phyloP scores from a whole-genome alignment of 2,113 vertebrate species.

The Xiphorhynchus elegans region DNA sequence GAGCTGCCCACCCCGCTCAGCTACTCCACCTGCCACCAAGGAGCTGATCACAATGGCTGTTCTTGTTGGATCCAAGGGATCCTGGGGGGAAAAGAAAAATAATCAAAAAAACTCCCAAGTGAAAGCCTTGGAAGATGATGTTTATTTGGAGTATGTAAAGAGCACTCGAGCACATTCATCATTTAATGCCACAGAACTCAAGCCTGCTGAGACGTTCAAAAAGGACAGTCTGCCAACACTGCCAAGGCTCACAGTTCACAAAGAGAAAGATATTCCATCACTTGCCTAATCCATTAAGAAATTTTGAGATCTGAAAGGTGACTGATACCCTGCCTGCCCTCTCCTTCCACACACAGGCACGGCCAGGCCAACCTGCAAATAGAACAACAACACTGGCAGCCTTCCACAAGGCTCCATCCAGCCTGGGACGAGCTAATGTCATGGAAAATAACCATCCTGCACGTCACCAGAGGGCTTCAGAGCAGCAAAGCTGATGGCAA shows the following conservation, averaged over 20 bases:
- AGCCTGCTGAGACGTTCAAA: not conserved
- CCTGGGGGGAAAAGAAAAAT: slow-evolving; percentile 65
- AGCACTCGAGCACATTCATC: not conserved
- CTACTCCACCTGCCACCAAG: slow-evolving; percentile 85
- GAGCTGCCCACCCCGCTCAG: slow-evolving; percentile 79
- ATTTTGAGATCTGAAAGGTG: not conserved
- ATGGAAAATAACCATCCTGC: not conserved
- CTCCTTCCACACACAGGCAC: not conserved
- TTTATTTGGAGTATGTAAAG: not conserved
- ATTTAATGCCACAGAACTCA: not conserved
- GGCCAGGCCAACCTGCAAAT: not conserved
- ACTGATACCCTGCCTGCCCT: not conserved
- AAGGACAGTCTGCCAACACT: not conserved
- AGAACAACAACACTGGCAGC: not conserved
- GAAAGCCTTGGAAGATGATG: not conserved
- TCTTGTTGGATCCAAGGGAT: slow-evolving; percentile 86
- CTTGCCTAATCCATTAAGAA: not conserved
- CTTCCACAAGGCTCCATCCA: slow-evolving; percentile 19
- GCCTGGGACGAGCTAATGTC: not conserved
- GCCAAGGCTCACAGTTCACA: not conserved
- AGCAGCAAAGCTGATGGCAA: not conserved
- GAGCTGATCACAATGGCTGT: slow-evolving; percentile 95
- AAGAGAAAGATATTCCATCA: not conserved
- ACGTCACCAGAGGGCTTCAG: not conserved
- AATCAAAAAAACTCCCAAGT: not conserved